A percentile compares a stretch with the other conserved stretches of the same genome.
Conservation (phyloP, 2,113 vertebrate species). For the Dasyurus viverrinus region DNA sequence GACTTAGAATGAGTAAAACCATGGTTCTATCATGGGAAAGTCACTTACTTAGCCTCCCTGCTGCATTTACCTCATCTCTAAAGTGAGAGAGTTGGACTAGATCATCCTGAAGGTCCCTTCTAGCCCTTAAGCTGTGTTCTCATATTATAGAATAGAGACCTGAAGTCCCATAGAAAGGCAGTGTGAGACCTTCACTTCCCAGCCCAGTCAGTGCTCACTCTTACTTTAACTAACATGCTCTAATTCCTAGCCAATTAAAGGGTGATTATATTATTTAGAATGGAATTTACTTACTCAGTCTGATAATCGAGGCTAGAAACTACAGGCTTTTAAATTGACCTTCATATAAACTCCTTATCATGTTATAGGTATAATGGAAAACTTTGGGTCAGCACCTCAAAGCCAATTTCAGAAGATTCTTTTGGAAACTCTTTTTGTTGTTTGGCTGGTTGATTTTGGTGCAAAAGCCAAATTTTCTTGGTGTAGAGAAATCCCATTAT, state of each 20-base stretch:
- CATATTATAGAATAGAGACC: neutral
- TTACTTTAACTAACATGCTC: neutral
- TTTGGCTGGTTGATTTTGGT: neutral
- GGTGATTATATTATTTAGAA: neutral
- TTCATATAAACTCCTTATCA: slow-evolving; percentile 18
- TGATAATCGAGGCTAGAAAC: slow-evolving; percentile 19
- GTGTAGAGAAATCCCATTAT: neutral
- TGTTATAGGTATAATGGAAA: neutral
- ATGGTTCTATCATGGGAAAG: neutral
- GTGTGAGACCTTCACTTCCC: neutral
- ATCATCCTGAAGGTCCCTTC: neutral
- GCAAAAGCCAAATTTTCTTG: neutral
- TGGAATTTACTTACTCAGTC: slow-evolving; percentile 29
- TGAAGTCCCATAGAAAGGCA: neutral
- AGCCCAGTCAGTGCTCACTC: neutral
- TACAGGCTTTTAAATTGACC: slow-evolving; percentile 34
- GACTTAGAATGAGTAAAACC: neutral
- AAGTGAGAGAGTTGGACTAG: neutral
- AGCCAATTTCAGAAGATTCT: slow-evolving; percentile 4
- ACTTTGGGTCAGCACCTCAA: neutral
- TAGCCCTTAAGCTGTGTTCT: neutral
- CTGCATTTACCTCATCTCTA: neutral
- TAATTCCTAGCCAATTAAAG: neutral
- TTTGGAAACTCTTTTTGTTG: neutral
- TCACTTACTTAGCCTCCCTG: neutral